Percentiles rank a stretch among this genome's conserved stretches.
phyloP scores from a whole-genome alignment of 2,113 vertebrate genomes.

The Rhinichthys klamathensis region DNA sequence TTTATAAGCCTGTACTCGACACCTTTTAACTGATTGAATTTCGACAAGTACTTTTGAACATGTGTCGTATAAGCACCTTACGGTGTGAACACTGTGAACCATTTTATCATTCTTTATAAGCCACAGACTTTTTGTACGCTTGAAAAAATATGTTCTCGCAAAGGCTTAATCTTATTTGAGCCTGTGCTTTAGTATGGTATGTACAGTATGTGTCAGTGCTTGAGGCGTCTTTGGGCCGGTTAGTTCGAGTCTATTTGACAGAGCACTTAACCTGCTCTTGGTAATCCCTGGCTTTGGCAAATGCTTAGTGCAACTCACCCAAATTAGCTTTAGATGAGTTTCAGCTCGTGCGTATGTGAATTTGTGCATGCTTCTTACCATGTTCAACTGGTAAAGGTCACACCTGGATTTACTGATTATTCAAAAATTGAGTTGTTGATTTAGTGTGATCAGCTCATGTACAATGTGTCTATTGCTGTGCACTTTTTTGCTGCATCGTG shows the following conservation, averaged over 20 bases:
- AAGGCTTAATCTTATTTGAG: slow-evolving; percentile 36
- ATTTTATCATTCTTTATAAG: slow-evolving; percentile 19
- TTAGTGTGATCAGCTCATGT: too few relatives aligned
- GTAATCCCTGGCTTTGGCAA: slow-evolving; percentile 33
- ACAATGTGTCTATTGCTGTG: too few relatives aligned
- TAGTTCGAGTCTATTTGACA: slow-evolving; percentile 18
- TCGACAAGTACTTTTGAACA: not conserved
- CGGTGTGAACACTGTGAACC: not conserved
- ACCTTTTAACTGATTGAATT: slow-evolving; percentile 24
- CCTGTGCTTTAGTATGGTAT: slow-evolving; percentile 35
- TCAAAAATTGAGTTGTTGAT: too few relatives aligned
- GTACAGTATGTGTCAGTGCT: slow-evolving; percentile 11
- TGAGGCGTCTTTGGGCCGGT: not conserved
- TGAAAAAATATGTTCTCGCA: slow-evolving; percentile 4
- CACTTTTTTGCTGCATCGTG: too few relatives aligned
- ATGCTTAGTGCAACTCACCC: slow-evolving; percentile 31
- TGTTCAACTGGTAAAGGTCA: not conserved
- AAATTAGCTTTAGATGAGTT: slow-evolving; percentile 37
- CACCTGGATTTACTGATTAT: too few relatives aligned
- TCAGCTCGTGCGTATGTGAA: not conserved
- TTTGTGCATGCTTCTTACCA: not conserved
- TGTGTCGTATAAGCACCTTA: not conserved
- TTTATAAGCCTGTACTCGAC: not conserved
- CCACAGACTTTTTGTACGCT: not conserved
- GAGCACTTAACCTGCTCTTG: slow-evolving; percentile 47